Evolutionary conservation across 2,113 vertebrate genomes (phyloP), one percentile per base, ranked within the genome.

Genomic region (Bos javanicus): DNA sequence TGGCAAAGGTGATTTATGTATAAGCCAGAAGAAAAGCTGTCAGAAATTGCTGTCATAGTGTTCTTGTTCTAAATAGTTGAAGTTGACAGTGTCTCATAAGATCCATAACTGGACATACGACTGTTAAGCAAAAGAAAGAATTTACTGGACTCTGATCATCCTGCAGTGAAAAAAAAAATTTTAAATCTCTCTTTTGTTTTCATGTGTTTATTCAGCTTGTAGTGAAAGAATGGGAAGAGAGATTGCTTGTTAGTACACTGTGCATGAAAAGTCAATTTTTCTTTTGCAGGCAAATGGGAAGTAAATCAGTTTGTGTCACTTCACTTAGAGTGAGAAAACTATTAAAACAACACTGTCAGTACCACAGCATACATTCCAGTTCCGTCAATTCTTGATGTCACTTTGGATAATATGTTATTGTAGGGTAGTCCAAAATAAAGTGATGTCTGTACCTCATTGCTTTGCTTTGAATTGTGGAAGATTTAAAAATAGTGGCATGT

Each of bases 211-310:
- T 96, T 95, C 57, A 71, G 6, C 48, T 82, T 48, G 14, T 13
- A 93, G 17, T 43, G 84, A 36, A 7, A 48, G 67, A 95, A 56
- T 46, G 39, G 52, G 21, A 60, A 96, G 92, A 97, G 7, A 95
- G 90, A 97, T 89, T 97, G 36, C n/a, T 97, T 97, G 28, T 95
- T 95, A 95, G 71, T 90, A 80, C 1, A 52, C 39, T 50, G 6
- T 84, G 6, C 9, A 36, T 96, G 71, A 89, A 86, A 98, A 98
- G 92, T 94, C 85, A 93, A 48, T 98, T 98, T 98, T 87, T 62
- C 28, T 96, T 98, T 98, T 95, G 33, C 23, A 80, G 28, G 23
- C 52, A 98, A 98, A 97, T 96, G 64, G 91, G 90, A 98, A 96
- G 25, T 95, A 98, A 98, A 97, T 98, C 33, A 90, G 2, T 95